A percentile compares a stretch with the other conserved stretches of the same genome.
These are phyloP conservation scores for Oxycera nigricornis DNA, from an alignment of 2,888 invertebrate species.

Conservation along the genomic window DNA sequence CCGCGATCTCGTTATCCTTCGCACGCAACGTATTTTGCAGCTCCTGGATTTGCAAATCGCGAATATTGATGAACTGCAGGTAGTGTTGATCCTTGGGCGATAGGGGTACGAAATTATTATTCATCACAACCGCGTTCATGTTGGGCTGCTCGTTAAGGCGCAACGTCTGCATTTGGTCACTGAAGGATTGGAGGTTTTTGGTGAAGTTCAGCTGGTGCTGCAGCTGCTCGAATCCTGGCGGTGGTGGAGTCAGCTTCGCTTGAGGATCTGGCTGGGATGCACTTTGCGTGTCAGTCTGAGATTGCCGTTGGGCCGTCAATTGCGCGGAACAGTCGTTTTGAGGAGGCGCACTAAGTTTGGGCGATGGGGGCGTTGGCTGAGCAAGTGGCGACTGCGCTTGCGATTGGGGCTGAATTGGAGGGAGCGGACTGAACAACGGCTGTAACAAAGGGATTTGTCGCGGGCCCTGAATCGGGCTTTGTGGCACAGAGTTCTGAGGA, in stretches of 20 bases:
- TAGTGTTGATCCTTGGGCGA: conserved; percentile 67
- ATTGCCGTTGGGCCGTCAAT: conserved; percentile 30
- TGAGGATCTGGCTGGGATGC: conserved; percentile 52
- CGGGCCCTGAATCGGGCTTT: background rate
- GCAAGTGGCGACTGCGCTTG: conserved; percentile 33
- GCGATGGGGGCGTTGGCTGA: background rate
- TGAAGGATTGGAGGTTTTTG: conserved; percentile 49
- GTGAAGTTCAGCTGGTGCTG: conserved; percentile 42
- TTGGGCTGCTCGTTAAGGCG: conserved; percentile 49
- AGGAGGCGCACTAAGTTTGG: background rate
- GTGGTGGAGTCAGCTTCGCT: conserved; percentile 51
- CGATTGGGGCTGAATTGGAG: background rate
- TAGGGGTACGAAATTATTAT: conserved; percentile 58
- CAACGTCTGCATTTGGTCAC: conserved; percentile 59
- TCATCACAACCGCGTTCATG: conserved; percentile 48
- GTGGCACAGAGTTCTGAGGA: conserved; percentile 51
- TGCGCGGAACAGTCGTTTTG: background rate
- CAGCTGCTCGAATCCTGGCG: conserved; percentile 7
- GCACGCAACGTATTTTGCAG: conserved; percentile 75
- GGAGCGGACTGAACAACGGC: background rate
- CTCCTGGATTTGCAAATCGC: conserved; percentile 79
- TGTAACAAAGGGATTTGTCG: conserved; percentile 53
- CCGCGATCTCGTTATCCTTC: conserved; percentile 80
- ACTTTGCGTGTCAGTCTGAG: conserved; percentile 44
- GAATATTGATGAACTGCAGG: conserved; percentile 68